phyloP scores from a whole-genome alignment of 2,888 invertebrate genomes.

The Drosophila nigricruria region DNA sequence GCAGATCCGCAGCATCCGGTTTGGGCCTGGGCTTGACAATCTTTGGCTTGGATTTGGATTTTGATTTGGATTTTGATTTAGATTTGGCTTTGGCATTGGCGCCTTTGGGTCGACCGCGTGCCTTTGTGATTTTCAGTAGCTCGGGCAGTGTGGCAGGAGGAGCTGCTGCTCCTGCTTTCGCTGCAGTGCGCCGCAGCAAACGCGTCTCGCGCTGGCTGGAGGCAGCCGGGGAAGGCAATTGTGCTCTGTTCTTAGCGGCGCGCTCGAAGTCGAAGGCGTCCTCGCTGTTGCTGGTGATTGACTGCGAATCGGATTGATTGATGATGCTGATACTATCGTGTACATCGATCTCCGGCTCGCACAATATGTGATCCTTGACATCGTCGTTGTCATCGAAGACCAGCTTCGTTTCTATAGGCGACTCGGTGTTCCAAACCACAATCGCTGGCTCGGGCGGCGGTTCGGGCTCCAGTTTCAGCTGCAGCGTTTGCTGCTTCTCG shows the following conservation, averaged over 20 bases:
- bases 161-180: not conserved
- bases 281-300: conserved; percentile 9
- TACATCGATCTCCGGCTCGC: conserved; percentile 75
- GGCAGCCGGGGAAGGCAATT: not conserved
- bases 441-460: conserved; percentile 63
- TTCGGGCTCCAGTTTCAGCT: conserved; percentile 61
- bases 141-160: not conserved
- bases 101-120: conserved; percentile 67
- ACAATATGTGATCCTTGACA: conserved; percentile 71
- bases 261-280: conserved; percentile 21
- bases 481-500: conserved; percentile 62
- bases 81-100: not conserved
- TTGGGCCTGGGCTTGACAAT: conserved; percentile 21
- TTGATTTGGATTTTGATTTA: not conserved
- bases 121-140: conserved; percentile 22
- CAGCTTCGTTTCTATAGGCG: conserved; percentile 54
- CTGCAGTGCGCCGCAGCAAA: conserved; percentile 56
- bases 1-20: conserved; percentile 26
- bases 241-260: conserved; percentile 23
- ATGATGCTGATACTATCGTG: conserved; percentile 9
- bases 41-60: conserved; percentile 2
- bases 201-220: conserved; percentile 54
- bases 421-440: conserved; percentile 55
- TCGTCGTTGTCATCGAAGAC: conserved; percentile 47
- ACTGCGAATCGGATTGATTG: not conserved